phyloP scores from a whole-genome alignment of 2,888 invertebrate genomes.

The Lymantria monacha region DNA sequence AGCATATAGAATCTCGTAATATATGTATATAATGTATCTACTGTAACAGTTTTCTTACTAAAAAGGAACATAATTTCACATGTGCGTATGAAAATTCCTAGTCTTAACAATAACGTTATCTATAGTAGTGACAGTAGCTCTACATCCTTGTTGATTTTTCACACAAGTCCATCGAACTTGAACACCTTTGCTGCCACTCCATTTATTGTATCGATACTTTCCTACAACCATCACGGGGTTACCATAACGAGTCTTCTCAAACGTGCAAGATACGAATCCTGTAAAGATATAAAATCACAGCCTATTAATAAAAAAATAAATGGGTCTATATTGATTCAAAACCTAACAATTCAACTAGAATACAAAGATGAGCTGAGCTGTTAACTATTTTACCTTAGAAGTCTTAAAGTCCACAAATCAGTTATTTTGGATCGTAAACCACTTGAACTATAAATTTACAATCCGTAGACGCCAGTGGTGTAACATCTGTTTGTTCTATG shows the following conservation, averaged over 20 bases:
- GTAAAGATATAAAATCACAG: slow-evolving; percentile 1
- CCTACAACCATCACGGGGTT: slow-evolving; percentile 61
- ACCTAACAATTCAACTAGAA: not conserved
- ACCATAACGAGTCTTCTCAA: slow-evolving; percentile 53
- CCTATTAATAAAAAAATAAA: not conserved
- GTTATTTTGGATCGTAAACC: not conserved
- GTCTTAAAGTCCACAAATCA: not conserved
- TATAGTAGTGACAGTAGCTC: slow-evolving; percentile 43
- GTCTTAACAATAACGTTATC: slow-evolving; percentile 38
- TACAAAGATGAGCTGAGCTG: not conserved
- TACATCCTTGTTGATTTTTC: slow-evolving; percentile 39
- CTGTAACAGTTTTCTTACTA: too few species aligned
- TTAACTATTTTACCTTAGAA: not conserved
- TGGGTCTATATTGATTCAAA: not conserved
- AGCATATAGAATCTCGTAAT: too few species aligned
- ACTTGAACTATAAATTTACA: not conserved
- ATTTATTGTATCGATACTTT: slow-evolving; percentile 39
- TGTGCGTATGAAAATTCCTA: slow-evolving; percentile 39
- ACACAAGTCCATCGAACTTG: slow-evolving; percentile 43
- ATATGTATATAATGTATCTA: too few species aligned
- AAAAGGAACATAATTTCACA: slow-evolving; percentile 1
- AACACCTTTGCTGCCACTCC: slow-evolving; percentile 34
- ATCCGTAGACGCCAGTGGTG: not conserved
- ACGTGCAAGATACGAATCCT: slow-evolving; percentile 24
- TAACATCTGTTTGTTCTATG: not conserved